phyloP scores from a whole-genome alignment of 2,113 vertebrate genomes.

The Rhabdomys dilectus region DNA sequence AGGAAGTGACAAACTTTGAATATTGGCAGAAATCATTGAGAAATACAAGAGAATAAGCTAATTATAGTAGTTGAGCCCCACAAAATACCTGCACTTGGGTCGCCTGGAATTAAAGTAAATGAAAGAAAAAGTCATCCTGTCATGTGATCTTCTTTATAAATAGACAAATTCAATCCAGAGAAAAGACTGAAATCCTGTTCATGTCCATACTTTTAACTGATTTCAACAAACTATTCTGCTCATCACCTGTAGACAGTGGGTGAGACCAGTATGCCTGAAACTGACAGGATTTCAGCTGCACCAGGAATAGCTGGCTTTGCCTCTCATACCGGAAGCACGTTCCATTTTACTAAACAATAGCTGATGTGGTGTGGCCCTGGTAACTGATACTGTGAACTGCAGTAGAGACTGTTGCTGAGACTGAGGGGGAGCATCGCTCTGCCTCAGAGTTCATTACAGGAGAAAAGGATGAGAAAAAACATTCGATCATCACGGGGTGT shows the following conservation, averaged over 20 bases:
- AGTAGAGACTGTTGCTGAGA: not conserved
- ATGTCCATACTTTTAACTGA: not conserved
- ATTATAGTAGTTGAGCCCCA: not conserved
- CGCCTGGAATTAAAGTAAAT: not conserved
- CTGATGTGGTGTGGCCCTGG: not conserved
- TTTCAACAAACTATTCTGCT: constrained; percentile 13
- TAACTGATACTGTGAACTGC: not conserved
- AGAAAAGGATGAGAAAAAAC: not conserved
- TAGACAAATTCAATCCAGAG: not conserved
- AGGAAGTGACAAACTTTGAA: not conserved
- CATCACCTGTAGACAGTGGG: not conserved
- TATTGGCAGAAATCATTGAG: not conserved
- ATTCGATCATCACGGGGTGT: not conserved
- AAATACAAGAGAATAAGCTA: not conserved
- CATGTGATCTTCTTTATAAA: not conserved
- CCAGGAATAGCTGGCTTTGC: not conserved
- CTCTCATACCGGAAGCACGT: not conserved
- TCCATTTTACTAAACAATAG: not conserved
- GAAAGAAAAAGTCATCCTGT: not conserved
- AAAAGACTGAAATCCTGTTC: not conserved
- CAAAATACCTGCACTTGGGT: not conserved
- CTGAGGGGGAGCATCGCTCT: not conserved
- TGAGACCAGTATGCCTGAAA: not conserved
- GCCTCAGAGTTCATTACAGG: not conserved
- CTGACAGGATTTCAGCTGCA: not conserved